These are phyloP conservation scores for Cecropterus lyciades DNA, from an alignment of 1,140 invertebrate genomes.

Conservation along the genomic window DNA sequence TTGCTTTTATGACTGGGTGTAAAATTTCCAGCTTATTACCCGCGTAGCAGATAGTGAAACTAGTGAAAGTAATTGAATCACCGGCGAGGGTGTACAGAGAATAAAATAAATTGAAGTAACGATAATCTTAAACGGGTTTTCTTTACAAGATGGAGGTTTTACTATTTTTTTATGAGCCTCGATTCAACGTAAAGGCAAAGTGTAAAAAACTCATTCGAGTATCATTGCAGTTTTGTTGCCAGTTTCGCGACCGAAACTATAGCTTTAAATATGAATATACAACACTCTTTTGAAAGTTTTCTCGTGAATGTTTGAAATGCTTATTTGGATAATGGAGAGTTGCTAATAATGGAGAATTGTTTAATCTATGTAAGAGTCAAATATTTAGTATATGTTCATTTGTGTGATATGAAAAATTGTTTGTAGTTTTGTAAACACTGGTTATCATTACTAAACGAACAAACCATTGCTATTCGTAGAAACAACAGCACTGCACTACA, in stretches of 20 bases:
- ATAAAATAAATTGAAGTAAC: constrained; percentile 16
- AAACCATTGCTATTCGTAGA: too few species aligned
- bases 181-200: not conserved
- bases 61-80: constrained; percentile 31
- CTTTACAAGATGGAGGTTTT: not conserved
- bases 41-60: constrained; percentile 5
- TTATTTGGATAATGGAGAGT: too few species aligned
- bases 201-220: constrained; percentile 5
- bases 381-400: too few species aligned
- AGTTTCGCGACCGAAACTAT: constrained; percentile 12
- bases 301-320: not conserved
- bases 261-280: constrained; percentile 14
- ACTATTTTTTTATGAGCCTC: constrained; percentile 6
- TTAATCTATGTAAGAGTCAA: too few species aligned
- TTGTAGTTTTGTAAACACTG: too few species aligned
- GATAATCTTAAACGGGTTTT: constrained; percentile 14
- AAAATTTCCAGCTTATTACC: constrained; percentile 34
- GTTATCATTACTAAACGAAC: too few species aligned
- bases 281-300: not conserved
- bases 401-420: too few species aligned
- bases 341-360: not conserved
- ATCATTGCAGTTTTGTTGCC: constrained; percentile 6
- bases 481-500: too few species aligned
- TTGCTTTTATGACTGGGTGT: constrained; percentile 23
- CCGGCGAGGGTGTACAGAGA: constrained; percentile 1